These are phyloP conservation scores for Mesaphorura yosii DNA, from an alignment of 1,140 invertebrate species.

Conservation along the genomic window DNA sequence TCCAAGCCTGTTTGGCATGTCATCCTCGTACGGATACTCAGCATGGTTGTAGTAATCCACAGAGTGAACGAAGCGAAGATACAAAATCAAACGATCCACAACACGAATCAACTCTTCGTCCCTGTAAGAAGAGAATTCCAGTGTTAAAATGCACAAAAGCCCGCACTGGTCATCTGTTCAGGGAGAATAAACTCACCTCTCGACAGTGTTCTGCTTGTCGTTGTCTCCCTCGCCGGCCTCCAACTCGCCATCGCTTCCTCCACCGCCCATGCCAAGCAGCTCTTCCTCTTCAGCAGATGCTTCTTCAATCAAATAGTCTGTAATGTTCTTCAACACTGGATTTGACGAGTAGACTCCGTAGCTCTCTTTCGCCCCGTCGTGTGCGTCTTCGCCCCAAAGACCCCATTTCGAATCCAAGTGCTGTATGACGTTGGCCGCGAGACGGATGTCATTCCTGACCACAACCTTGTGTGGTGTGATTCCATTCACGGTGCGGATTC, in stretches of 20 bases:
- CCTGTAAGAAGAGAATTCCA: conserved; percentile 10
- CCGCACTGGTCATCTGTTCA: not conserved
- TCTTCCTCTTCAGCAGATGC: conserved; percentile 97
- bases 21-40: conserved; percentile 98
- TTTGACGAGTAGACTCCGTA: conserved; percentile 82
- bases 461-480: conserved; percentile 83
- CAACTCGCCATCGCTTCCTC: conserved; percentile 37
- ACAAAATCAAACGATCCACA: conserved; percentile 73
- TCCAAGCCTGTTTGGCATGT: conserved; percentile 98
- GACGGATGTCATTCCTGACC: conserved; percentile 79
- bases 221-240: conserved; percentile 40
- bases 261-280: conserved; percentile 57
- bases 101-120: conserved; percentile 42
- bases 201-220: conserved; percentile 50
- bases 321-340: conserved; percentile 92
- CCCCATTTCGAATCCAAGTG: conserved; percentile 75
- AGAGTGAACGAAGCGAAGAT: conserved; percentile 92
- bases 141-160: not conserved
- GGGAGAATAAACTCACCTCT: conserved; percentile 53
- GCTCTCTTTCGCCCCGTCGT: conserved; percentile 38
- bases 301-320: conserved; percentile 96
- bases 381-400: conserved; percentile 57
- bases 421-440: conserved; percentile 89
- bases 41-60: conserved; percentile 98
- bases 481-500: conserved; percentile 85